Evolutionary conservation across 2,797 vertebrate genomes (phyloP).

Genomic region (Hylomyscus alleni): DNA sequence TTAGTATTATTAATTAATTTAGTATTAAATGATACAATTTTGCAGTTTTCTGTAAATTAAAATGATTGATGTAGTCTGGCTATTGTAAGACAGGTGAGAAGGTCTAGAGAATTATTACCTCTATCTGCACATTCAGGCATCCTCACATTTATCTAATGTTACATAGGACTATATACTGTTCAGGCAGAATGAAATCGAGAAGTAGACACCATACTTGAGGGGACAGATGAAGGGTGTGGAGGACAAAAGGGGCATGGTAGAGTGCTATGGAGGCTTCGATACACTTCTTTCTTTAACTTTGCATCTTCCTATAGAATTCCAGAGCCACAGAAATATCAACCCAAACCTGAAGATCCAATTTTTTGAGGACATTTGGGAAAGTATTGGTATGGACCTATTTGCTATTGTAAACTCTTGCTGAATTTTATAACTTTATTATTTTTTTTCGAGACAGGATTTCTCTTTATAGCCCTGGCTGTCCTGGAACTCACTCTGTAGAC

Average conservation of each 20-base stretch:
- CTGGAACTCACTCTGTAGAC: too few species aligned
- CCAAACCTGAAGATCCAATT: background rate
- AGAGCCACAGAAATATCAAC: background rate
- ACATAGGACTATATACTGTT: background rate
- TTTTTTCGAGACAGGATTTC: too few species aligned
- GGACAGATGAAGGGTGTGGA: fast-evolving
- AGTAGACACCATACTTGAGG: background rate
- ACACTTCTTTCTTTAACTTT: background rate
- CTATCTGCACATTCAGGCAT: fast-evolving
- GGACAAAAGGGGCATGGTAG: too few species aligned
- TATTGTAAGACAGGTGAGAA: background rate
- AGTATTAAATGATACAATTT: background rate
- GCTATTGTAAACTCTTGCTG: background rate
- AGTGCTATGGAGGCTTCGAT: background rate
- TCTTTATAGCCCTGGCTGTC: too few species aligned
- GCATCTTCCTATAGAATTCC: background rate
- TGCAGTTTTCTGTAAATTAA: slow-evolving; percentile 14
- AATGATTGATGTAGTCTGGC: background rate
- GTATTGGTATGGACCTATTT: background rate
- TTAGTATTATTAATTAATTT: slow-evolving; percentile 38
- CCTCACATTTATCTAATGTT: too few species aligned
- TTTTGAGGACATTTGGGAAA: slow-evolving; percentile 32
- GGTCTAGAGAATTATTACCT: background rate
- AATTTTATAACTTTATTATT: slow-evolving; percentile 24
- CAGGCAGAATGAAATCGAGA: background rate